Evolutionary conservation across 2,113 vertebrate genomes (phyloP).

Genomic region (Pelmatolapia mariae): DNA sequence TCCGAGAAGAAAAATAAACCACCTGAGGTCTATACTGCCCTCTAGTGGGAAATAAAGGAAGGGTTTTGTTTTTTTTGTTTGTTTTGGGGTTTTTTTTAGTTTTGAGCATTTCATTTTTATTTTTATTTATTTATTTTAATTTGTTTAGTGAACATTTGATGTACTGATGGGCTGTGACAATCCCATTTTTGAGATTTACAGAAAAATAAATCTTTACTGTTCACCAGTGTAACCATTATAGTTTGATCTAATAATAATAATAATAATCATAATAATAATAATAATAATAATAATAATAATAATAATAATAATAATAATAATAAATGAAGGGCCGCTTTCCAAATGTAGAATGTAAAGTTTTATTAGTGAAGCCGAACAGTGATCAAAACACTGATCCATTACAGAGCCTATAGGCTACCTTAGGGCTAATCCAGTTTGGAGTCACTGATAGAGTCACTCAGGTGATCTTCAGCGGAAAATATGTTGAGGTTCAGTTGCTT

Average conservation of each 20-base stretch:
- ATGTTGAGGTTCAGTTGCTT: neutral
- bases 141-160: neutral
- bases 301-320: neutral
- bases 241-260: neutral
- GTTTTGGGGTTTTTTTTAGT: neutral
- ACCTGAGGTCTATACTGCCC: slow-evolving; percentile 1
- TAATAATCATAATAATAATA: neutral
- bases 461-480: neutral
- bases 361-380: neutral
- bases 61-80: fast-evolving
- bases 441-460: neutral
- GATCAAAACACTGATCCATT: neutral
- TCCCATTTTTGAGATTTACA: neutral
- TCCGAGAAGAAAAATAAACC: neutral
- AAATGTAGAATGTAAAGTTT: neutral
- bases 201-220: neutral
- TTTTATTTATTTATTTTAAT: neutral
- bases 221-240: neutral
- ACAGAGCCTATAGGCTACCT: neutral
- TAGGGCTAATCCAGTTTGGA: neutral
- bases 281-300: neutral
- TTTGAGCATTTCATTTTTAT: neutral
- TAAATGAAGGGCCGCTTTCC: neutral
- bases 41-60: neutral
- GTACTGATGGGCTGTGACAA: neutral